phyloP scores from a whole-genome alignment of 2,888 invertebrate species.

The Halocaridina rubra region DNA sequence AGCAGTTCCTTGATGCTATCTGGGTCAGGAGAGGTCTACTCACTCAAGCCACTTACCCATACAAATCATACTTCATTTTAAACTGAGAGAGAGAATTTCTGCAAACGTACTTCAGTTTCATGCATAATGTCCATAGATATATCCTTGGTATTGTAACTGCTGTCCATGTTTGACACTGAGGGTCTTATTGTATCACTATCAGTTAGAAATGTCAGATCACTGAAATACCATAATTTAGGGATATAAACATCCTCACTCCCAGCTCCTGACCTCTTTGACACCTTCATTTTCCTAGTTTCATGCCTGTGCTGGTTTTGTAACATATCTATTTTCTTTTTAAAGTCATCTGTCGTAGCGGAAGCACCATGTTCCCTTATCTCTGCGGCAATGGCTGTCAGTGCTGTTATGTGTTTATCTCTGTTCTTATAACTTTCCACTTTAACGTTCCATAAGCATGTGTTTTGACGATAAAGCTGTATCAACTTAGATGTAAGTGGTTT shows the following conservation, averaged over 20 bases:
- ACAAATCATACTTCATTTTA: no score
- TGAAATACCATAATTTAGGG: background rate
- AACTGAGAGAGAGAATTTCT: no score
- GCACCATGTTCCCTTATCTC: constrained; percentile 9
- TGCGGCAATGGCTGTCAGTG: constrained; percentile 14
- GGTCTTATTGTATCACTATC: background rate
- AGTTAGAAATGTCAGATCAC: background rate
- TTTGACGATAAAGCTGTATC: constrained; percentile 17
- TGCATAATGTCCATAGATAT: background rate
- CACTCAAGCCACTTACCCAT: no score
- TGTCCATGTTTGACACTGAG: constrained; percentile 13
- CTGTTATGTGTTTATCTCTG: constrained; percentile 18
- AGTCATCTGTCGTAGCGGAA: background rate
- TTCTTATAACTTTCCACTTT: constrained; percentile 9
- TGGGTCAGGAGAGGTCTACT: no score
- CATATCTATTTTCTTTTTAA: background rate
- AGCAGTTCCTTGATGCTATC: no score
- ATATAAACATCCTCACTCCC: background rate
- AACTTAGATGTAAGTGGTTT: constrained; percentile 11
- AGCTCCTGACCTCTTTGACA: constrained; percentile 1
- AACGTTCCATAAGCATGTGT: constrained; percentile 17
- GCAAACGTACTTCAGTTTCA: constrained; percentile 1
- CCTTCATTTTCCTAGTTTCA: background rate
- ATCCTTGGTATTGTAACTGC: background rate
- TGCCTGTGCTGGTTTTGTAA: background rate